Base-by-base conservation (phyloP, 2,113 vertebrate species). In the Myotis lucifugus region DNA sequence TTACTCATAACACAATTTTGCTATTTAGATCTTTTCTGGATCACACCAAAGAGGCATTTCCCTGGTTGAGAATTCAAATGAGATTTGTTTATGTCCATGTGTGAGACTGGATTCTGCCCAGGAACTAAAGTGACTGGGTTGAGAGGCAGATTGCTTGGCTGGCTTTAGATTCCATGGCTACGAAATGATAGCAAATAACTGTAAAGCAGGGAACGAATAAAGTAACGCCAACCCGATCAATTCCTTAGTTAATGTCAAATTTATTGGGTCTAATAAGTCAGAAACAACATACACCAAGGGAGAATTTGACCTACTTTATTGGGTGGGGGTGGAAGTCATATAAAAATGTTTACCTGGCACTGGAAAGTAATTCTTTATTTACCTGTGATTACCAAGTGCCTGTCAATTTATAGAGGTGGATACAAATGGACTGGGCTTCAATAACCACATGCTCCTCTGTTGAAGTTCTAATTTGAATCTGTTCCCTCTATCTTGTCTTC, bases 221-320 rank as follows among this genome's bases (percentile, higher is more conserved):
- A 93, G 29, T 56, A 52, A 88, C 1, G 93, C 29, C 54, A 95
- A 96, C 79, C n/a, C 15, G 17, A 97, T 96, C 97, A 96, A 85
- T 91, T 56, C 94, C 56, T 95, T 85, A 88, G 13, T 61, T 72
- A 78, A 6, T 6, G 0, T 52, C 54, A 67, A 88, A 95, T 94
- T 79, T 94, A 73, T 78, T 69, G 23, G 61, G 74, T 94, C 50
- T 37, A 79, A 95, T 97, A 85, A 97, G 95, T 97, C 91, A 97
- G 40, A 97, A 97, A 90, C 25, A 27, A 64, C 83, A 96, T 32
- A 15, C 14, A 85, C 83, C 67, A 91, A 74, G 34, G 90, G 32
- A 61, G 1, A 97, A 50, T 54, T 12, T 78, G 2, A 90, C 6
- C 15, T 84, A 93, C 13, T 92, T 97, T 92, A 87, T n/a, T 91